Evolutionary conservation across 2,888 invertebrate genomes (phyloP).

Genomic region (Sphecodes monilicornis): DNA sequence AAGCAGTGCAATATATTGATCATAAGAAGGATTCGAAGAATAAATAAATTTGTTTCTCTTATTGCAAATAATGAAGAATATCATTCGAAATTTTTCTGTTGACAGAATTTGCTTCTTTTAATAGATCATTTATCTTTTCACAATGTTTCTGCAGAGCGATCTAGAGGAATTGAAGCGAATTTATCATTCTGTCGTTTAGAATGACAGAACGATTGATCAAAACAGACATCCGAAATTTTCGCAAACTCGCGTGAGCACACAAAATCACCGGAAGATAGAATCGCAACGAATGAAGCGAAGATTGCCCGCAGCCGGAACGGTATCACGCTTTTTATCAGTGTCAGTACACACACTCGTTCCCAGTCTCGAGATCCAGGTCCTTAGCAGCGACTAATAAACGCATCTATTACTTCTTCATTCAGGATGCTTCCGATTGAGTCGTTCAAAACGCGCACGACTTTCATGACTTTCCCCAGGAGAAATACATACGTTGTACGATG

Average conservation of each 20-base stretch:
- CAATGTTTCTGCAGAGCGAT: neutral
- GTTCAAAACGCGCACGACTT: neutral
- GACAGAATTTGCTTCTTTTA: neutral
- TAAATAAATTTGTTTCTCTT: neutral
- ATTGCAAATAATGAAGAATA: too few species aligned
- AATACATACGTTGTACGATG: neutral
- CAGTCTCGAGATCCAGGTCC: conserved; percentile 70
- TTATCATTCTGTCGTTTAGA: neutral
- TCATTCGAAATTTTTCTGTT: neutral
- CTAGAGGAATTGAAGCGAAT: too few species aligned
- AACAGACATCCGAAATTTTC: neutral
- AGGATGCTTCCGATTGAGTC: neutral
- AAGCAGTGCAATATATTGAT: neutral
- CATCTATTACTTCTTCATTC: conserved; percentile 41
- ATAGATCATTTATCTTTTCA: neutral
- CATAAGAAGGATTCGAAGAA: neutral
- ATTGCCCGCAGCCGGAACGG: conserved; percentile 78
- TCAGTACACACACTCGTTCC: conserved; percentile 79
- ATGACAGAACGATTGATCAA: neutral
- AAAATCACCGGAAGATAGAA: neutral
- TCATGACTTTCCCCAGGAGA: neutral
- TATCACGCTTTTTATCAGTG: conserved; percentile 83
- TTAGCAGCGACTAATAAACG: conserved; percentile 65
- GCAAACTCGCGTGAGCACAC: too few species aligned
- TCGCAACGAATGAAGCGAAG: conserved; percentile 4